These are phyloP conservation scores for Anolis carolinensis DNA, from an alignment of 2,113 vertebrate species.

Conservation along the genomic window DNA sequence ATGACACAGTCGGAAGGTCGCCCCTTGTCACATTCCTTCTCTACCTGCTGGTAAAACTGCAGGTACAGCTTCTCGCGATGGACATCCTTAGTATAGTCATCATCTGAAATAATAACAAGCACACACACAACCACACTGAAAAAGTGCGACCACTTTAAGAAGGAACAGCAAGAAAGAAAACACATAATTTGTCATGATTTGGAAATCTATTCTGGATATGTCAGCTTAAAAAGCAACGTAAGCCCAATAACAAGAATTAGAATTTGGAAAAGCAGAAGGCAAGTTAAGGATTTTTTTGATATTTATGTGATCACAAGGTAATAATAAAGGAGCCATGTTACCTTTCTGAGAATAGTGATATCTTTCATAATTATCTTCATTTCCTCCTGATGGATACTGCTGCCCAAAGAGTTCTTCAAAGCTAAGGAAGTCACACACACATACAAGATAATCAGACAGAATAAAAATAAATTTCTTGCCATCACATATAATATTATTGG, in stretches of 20 bases:
- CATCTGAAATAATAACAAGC: constrained; percentile 44
- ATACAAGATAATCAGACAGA: not conserved
- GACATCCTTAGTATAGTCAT: constrained; percentile 22
- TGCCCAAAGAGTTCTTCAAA: constrained; percentile 50
- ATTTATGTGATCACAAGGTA: not conserved
- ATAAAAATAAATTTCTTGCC: not conserved
- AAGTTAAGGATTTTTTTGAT: not conserved
- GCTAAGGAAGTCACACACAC: constrained; percentile 36
- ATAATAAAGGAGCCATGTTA: constrained; percentile 26
- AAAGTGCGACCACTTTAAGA: not conserved
- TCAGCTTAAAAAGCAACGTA: not conserved
- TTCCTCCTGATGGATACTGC: constrained; percentile 38
- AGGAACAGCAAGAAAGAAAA: not conserved
- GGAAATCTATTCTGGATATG: not conserved
- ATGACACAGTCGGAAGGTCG: constrained; percentile 75
- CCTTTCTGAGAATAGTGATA: constrained; percentile 45
- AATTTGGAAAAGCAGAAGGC: not conserved
- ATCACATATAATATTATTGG: not conserved
- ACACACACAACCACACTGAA: not conserved
- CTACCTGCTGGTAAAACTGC: constrained; percentile 76
- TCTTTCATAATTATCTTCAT: constrained; percentile 30
- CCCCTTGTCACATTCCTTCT: constrained; percentile 70
- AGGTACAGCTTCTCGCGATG: constrained; percentile 72
- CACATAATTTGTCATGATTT: not conserved
- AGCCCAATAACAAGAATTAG: no score